A percentile compares a stretch with the other conserved stretches of the same genome.
These are phyloP conservation scores for Callimorpha dominula DNA, from an alignment of 2,888 invertebrate species.

Conservation along the genomic window DNA sequence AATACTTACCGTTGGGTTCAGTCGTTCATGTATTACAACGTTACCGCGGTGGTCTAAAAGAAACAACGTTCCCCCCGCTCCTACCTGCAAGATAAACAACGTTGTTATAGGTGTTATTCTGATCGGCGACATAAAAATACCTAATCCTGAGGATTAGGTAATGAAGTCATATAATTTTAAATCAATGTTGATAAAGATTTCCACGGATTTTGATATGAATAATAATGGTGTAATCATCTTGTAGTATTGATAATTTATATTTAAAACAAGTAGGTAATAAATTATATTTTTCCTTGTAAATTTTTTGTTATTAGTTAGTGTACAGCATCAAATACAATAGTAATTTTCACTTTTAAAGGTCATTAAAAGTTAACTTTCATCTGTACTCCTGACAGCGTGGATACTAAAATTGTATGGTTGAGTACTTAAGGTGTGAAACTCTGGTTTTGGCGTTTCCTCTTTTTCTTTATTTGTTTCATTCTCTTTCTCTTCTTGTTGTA, in stretches of 20 bases:
- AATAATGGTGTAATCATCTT: not conserved
- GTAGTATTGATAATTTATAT: not conserved
- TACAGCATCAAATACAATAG: no score
- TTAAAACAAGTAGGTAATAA: no score
- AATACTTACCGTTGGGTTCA: constrained; percentile 71
- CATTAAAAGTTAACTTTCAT: no score
- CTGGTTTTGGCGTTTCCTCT: no score
- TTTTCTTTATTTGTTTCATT: no score
- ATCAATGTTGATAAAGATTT: not conserved
- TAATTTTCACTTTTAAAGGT: no score
- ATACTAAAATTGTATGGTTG: no score
- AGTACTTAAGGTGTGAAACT: no score
- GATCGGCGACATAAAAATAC: not conserved
- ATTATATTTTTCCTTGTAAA: no score
- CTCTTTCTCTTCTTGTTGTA: no score
- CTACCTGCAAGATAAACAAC: constrained; percentile 63
- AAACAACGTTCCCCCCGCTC: constrained; percentile 73
- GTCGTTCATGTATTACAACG: constrained; percentile 76
- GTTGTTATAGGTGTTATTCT: not conserved
- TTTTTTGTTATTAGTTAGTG: no score
- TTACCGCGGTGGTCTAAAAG: constrained; percentile 79
- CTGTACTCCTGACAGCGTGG: no score
- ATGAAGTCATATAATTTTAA: not conserved
- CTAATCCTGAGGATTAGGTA: not conserved
- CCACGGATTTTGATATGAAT: not conserved